Evolutionary conservation across 2,888 invertebrate species (phyloP).

Genomic region (Synergus laeviventris): DNA sequence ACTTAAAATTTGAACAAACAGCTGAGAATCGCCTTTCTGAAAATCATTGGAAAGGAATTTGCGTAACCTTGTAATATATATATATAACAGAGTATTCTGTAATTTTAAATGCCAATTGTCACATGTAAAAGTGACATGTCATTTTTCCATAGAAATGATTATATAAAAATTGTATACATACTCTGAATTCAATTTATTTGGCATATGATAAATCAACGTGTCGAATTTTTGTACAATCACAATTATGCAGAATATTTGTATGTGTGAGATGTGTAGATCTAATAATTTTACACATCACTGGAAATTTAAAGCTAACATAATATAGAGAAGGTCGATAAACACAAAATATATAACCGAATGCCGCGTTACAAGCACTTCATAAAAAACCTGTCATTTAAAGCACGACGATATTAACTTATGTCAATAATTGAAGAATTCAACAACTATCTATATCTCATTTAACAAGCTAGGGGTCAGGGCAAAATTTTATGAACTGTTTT

Average conservation of each 20-base stretch:
- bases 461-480: no score
- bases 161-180: no score
- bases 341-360: background rate
- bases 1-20: background rate
- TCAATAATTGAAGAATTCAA: background rate
- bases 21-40: conserved; percentile 4
- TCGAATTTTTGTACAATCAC: no score
- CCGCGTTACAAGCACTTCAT: background rate
- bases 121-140: no score
- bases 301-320: background rate
- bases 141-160: no score
- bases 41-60: background rate
- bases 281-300: background rate
- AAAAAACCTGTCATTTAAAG: background rate
- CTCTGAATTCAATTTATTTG: no score
- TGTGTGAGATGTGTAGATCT: background rate
- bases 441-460: no score
- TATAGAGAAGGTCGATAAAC: background rate
- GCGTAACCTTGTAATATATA: background rate
- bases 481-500: background rate
- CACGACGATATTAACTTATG: background rate
- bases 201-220: no score
- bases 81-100: no score
- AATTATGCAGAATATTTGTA: background rate
- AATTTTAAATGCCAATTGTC: no score